A percentile compares a stretch with the other conserved stretches of the same genome.
phyloP scores from a whole-genome alignment of 1,140 invertebrate species.

The Drosophila virilis region DNA sequence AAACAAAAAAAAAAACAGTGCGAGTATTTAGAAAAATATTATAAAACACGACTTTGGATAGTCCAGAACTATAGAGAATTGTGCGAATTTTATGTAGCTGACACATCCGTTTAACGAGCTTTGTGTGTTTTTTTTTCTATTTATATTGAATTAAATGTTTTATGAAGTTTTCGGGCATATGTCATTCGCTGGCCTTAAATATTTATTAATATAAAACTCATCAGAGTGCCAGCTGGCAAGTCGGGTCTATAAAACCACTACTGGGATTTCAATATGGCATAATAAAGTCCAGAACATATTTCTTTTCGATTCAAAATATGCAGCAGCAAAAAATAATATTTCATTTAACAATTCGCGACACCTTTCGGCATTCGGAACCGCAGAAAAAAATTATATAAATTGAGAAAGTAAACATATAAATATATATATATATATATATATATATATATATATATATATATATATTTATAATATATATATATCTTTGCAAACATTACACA shows the following conservation, averaged over 20 bases:
- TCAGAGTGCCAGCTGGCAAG: constrained; percentile 10
- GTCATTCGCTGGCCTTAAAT: constrained; percentile 18
- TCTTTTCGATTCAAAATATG: not conserved
- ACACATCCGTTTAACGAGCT: constrained; percentile 9
- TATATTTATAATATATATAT: too few species aligned
- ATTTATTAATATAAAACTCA: constrained; percentile 29
- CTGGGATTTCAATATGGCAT: constrained; percentile 33
- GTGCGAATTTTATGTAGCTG: constrained; percentile 1
- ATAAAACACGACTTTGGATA: not conserved
- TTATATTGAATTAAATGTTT: constrained; percentile 9
- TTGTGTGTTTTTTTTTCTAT: not conserved
- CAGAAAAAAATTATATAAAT: not conserved
- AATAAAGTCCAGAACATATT: not conserved
- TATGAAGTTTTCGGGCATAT: constrained; percentile 3
- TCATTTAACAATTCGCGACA: constrained; percentile 34
- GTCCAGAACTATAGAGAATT: constrained; percentile 1
- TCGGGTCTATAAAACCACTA: constrained; percentile 6
- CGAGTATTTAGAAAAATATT: constrained; percentile 34
- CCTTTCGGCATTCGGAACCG: constrained; percentile 16
- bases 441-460: too few species aligned
- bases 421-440: not conserved
- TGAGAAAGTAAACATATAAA: not conserved
- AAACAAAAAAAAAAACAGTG: constrained; percentile 29
- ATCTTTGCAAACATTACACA: constrained; percentile 27
- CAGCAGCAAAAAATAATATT: constrained; percentile 12